These are phyloP conservation scores for Acanthosepion lycidas DNA, from an alignment of 2,888 invertebrate genomes.

Conservation along the genomic window DNA sequence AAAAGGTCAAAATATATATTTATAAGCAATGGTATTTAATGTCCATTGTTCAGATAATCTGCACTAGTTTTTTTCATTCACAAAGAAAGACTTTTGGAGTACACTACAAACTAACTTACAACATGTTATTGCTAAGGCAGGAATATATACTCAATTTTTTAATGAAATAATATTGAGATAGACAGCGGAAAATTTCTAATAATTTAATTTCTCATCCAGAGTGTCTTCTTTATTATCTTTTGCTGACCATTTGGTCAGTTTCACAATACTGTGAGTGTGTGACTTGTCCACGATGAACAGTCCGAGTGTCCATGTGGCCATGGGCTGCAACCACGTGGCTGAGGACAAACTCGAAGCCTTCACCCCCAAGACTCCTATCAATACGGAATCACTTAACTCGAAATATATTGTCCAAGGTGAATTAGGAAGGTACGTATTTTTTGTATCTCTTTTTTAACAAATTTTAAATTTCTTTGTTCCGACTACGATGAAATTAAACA, in stretches of 20 bases:
- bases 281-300: constrained; percentile 34
- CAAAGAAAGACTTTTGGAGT: neutral
- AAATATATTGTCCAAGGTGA: constrained; percentile 63
- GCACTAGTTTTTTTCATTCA: neutral
- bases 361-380: constrained; percentile 60
- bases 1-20: neutral
- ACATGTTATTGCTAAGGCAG: neutral
- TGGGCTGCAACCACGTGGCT: constrained; percentile 43
- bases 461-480: no score
- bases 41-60: neutral
- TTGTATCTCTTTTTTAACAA: no score
- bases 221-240: neutral
- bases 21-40: neutral
- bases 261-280: neutral
- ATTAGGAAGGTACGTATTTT: constrained; percentile 63
- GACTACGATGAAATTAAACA: no score
- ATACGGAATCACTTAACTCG: constrained; percentile 61
- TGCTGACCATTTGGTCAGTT: neutral
- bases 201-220: neutral
- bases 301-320: constrained; percentile 39
- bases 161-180: neutral
- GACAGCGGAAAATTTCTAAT: neutral
- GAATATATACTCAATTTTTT: neutral
- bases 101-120: neutral
- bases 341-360: constrained; percentile 55